phyloP scores from a whole-genome alignment of 2,113 vertebrate genomes.

The Trichechus manatus region DNA sequence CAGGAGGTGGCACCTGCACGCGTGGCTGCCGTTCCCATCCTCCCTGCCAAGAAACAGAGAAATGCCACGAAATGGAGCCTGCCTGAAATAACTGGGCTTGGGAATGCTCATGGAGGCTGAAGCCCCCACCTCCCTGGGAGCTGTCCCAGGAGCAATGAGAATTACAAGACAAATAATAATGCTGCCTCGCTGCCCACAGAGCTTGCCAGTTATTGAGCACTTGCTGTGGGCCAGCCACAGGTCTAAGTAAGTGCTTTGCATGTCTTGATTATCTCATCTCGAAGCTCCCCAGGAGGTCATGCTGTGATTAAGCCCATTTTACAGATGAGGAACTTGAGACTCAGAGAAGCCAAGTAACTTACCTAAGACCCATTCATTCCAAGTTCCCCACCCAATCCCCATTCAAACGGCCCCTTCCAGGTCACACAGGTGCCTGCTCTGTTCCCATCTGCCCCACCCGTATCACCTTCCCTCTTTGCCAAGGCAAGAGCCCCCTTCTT shows the following conservation, averaged over 20 bases:
- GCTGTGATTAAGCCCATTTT: slow-evolving; percentile 15
- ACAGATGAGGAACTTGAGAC: slow-evolving; percentile 64
- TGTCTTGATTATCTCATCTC: not conserved
- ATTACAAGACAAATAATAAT: not conserved
- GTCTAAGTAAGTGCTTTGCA: slow-evolving; percentile 14
- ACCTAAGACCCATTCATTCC: not conserved
- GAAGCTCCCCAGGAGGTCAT: not conserved
- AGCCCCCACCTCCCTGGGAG: not conserved
- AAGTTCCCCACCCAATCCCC: not conserved
- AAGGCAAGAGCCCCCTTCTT: not conserved
- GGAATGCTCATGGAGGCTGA: not conserved
- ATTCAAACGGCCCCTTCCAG: not conserved
- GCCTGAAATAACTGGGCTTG: not conserved
- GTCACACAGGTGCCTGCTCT: not conserved
- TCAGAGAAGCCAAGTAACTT: slow-evolving; percentile 22
- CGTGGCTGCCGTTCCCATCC: slow-evolving; percentile 35
- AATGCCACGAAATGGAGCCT: fast-evolving
- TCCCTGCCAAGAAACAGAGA: slow-evolving; percentile 37
- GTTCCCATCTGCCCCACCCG: not conserved
- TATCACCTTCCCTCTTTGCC: not conserved
- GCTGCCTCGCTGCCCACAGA: not conserved
- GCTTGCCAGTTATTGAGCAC: not conserved
- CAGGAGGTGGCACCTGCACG: slow-evolving; percentile 59
- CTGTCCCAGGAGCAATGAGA: not conserved
- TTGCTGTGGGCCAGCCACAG: not conserved